Evolutionary conservation across 2,888 invertebrate genomes (phyloP), one percentile per base, ranked within the genome.

Genomic region (Latheticus oryzae): DNA sequence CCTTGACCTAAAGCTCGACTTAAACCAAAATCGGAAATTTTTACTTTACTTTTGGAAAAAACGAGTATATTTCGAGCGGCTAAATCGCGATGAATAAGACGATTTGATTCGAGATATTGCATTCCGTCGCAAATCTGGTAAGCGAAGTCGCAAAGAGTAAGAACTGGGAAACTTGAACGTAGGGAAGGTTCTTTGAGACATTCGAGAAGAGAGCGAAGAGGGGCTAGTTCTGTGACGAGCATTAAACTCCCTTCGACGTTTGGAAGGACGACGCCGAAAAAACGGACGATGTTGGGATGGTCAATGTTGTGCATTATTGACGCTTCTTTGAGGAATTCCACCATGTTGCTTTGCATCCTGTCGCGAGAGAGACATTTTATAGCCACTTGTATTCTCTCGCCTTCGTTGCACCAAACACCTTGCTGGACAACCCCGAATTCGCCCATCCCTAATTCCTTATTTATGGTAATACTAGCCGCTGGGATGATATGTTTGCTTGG

Each of bases 351-450:
- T 70, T 96, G 93, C 91, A 99, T 93, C 54, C 95, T 86, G 74
- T 97, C 97, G 61, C 95, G 87, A 30, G 93, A 93, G 51, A 99
- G 81, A 77, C 97, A 96, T 82, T 99, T 99, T 66, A 99, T 94
- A 8, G 97, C 97, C 54, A 97, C 97, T 66, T 76, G 77, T 60
- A 93, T 92, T 80, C 95, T 85, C 79, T 95, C 93, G 54, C 91
- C 94, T 66, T 94, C 94, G 73, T 95, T 94, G 38, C 93, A 93
- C 97, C 97, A 97, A 4, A 95, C 93, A 1, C 97, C 98, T 79
- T 97, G 97, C 76, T 97, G 97, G 0, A 99, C 98, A 7, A 95
- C 92, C 2, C 98, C 98, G 81, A 99, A 99, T 78, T 99, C 97
- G 7, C 99, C 98, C 70, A 90, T 91, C 16, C 98, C 98, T 52